phyloP scores from a whole-genome alignment of 2,113 vertebrate genomes.

The Rattus rattus region DNA sequence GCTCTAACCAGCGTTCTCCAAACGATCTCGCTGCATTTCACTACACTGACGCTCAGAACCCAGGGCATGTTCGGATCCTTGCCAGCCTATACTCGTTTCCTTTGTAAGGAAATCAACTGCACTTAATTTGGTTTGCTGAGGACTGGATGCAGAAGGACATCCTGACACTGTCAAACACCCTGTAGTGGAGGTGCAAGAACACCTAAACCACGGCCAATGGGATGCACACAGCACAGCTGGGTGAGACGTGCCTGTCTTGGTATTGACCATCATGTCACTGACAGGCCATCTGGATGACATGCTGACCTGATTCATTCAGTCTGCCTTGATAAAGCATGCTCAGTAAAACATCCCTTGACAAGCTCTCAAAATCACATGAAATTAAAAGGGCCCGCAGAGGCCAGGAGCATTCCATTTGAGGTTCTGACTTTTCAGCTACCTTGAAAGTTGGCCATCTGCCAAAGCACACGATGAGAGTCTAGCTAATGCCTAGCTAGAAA shows the following conservation, averaged over 20 bases:
- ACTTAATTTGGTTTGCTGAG: background rate
- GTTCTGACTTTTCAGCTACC: background rate
- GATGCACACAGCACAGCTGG: background rate
- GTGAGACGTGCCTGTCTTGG: background rate
- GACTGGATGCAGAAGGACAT: background rate
- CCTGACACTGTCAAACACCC: background rate
- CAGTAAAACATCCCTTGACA: background rate
- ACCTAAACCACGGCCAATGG: background rate
- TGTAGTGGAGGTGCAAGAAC: accelerated
- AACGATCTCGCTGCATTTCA: background rate
- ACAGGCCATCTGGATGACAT: background rate
- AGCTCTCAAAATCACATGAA: background rate
- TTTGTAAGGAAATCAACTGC: background rate
- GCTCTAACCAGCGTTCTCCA: background rate
- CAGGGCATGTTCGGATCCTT: background rate
- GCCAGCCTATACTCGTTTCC: background rate
- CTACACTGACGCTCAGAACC: background rate
- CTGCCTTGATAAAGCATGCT: background rate
- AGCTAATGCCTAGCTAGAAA: background rate
- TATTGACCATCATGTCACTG: background rate
- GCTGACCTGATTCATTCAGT: background rate
- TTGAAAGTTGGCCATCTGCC: background rate
- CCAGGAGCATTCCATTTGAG: accelerated
- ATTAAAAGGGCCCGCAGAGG: background rate
- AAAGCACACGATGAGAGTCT: background rate